A percentile compares a stretch with the other conserved stretches of the same genome.
phyloP scores from a whole-genome alignment of 1,140 invertebrate genomes.

The Drosophila pachea region DNA sequence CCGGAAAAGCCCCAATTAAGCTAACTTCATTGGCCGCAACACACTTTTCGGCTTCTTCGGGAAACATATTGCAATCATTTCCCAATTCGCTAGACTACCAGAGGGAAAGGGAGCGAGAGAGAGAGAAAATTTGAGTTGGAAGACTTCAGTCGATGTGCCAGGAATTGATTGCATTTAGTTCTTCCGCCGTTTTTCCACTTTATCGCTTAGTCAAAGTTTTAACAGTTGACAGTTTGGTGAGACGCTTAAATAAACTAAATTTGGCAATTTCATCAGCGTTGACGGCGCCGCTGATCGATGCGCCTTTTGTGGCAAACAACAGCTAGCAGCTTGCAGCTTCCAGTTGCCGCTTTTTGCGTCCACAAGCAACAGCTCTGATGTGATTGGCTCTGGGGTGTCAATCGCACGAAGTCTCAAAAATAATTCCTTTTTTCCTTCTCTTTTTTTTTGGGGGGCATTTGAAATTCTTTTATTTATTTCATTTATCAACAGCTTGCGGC shows the following conservation, averaged over 20 bases:
- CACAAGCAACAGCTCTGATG: not conserved
- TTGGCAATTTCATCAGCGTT: constrained; percentile 24
- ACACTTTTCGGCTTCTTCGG: too few relatives aligned
- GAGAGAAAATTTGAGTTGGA: too few relatives aligned
- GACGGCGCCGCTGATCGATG: constrained; percentile 10
- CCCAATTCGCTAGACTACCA: too few relatives aligned
- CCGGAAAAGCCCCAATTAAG: too few relatives aligned
- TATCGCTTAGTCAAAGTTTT: not conserved
- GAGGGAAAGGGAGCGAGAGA: too few relatives aligned
- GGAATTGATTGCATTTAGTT: not conserved
- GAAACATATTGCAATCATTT: too few relatives aligned
- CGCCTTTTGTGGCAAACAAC: not conserved
- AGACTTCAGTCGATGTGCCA: not conserved
- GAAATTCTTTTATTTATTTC: not conserved
- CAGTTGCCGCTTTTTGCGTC: not conserved
- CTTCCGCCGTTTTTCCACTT: not conserved
- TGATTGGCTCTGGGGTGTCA: not conserved
- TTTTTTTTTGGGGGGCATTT: not conserved
- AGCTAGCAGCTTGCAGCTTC: not conserved
- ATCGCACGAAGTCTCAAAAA: not conserved
- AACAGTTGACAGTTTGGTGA: not conserved
- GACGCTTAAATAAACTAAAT: not conserved
- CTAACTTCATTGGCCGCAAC: too few relatives aligned
- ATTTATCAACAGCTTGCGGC: too few relatives aligned
- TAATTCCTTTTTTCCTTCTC: not conserved